Evolutionary conservation across 2,113 vertebrate genomes (phyloP), one percentile per base, ranked within the genome.

Genomic region (Pollachius pollachius): DNA sequence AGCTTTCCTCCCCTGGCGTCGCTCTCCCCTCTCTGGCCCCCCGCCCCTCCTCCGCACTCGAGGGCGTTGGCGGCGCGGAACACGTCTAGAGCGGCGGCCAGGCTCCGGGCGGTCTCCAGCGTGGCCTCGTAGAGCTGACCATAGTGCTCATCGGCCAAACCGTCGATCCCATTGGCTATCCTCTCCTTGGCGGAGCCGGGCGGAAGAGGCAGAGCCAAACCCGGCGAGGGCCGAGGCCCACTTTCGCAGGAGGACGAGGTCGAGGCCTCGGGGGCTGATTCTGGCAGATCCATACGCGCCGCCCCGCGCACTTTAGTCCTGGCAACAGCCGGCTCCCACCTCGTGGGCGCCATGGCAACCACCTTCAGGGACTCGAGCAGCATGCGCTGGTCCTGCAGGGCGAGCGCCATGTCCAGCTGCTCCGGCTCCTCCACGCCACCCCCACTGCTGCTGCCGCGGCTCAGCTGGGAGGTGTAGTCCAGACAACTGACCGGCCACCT

Each of bases 321-420:
- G 48, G 88, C 25, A 72, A 85, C 84, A 34, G 84, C 67, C 23
- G 87, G 75, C 76, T 91, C 91, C 78, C 91, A 90, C 74, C 89
- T 89, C 18, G 94, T 95, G 58, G 96, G 96, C 80, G 95, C 92
- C 89, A 96, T 94, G 41, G 96, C 94, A 63, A 95, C 94, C 72
- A 97, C 94, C 88, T 96, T 97, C 64, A 98, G 95, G 37, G 97
- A 97, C 71, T 97, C 95, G 30, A 98, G 81, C 64, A 99, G 92
- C 82, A 97, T 98, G 58, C 93, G 91, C 79, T 99, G 96, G 85
- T 99, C 97, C 90, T 98, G 96, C 82, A 98, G 94, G 18, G 97
- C 96, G 70, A 99, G 93, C 3, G 95, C 96, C 96, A 98, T 97
- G 83, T 98, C 96, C 69, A 98, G 84, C 84, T 99, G 97, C 73